Base-by-base conservation (phyloP, 2,797 vertebrate genomes). In the Hipposideros larvatus region DNA sequence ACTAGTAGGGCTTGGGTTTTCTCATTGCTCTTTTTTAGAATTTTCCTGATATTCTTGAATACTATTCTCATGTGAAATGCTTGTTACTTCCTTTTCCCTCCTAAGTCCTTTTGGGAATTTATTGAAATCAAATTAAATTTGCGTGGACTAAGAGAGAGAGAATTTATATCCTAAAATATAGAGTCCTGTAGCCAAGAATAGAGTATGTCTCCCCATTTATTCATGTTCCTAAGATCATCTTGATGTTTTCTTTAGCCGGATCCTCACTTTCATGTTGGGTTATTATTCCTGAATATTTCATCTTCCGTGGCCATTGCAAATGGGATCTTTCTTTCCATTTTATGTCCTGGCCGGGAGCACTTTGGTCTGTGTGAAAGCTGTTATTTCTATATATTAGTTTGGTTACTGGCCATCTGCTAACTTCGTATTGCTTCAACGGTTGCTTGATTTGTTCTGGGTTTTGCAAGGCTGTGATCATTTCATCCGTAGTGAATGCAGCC, bases 1-100 rank as follows among this genome's bases (percentile, higher is more conserved):
- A 75, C 80, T 26, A 8, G 15, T 41, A 59, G 53, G 59, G 59
- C 5, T 78, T 74, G 74, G 48, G 79, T 71, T 77, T 78, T 61
- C 73, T 70, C 43, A 1, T 31, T 70, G 65, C 74, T 93, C 85
- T 63, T 85, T 89, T 91, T 73, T 26, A 95, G 88, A 28, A 48
- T 84, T 55, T 82, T 55, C 83, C n/a, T 26, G 15, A 84, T 61
- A 82, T 37, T 26, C 73, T 55, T 55, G 55, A 26, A n/a, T 16
- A 19, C 70, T 55, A 61, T 48, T 18, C 26, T 75, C 41, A 11
- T 28, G 5, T 34, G 68, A 92, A 88, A 93, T 70, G 43, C 9
- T 53, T 74, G 21, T 65, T 57, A 46, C 28, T 77, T 80, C 24
- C 53, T 21, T 55, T 63, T 55, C 55, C 13, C 80, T 59, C 61